Conservation (phyloP, 92 coral and sea anemone genomes). For the Porites cylindrica region DNA sequence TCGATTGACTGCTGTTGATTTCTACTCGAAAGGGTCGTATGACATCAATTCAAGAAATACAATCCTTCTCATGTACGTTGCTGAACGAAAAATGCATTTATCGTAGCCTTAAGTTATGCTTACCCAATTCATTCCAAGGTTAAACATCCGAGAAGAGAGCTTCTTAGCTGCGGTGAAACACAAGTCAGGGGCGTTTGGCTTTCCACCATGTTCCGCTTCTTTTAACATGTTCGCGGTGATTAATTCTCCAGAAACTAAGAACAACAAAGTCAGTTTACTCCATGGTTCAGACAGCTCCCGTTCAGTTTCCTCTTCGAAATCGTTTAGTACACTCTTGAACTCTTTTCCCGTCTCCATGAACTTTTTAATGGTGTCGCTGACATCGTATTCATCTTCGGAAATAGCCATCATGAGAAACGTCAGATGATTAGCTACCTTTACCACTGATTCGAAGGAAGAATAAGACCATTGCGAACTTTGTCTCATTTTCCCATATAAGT, state of each 20-base stretch:
- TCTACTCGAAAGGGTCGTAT: too few relatives aligned
- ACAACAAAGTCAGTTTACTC: slow-evolving; percentile 36
- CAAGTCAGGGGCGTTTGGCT: neutral
- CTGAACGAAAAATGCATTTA: too few relatives aligned
- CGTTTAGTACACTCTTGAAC: neutral
- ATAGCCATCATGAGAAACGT: neutral
- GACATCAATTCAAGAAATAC: too few relatives aligned
- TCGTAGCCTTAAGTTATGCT: neutral
- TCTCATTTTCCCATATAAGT: slow-evolving; percentile 15
- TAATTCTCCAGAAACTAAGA: slow-evolving; percentile 23
- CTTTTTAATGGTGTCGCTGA: neutral
- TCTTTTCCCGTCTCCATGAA: slow-evolving; percentile 1
- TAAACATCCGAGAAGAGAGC: neutral
- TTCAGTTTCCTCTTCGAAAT: neutral
- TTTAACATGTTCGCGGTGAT: neutral
- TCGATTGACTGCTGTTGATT: too few relatives aligned
- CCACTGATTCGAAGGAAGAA: neutral
- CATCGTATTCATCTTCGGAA: neutral
- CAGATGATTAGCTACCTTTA: slow-evolving; percentile 7
- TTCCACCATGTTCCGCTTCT: neutral
- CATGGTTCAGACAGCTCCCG: slow-evolving; percentile 1
- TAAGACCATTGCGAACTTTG: neutral
- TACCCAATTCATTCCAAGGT: slow-evolving; percentile 40
- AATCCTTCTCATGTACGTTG: too few relatives aligned
- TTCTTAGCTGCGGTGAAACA: neutral